Percentiles rank a stretch among this genome's conserved stretches.
These are phyloP conservation scores for Hippolais icterina DNA, from an alignment of 2,113 vertebrate species.

Conservation along the genomic window DNA sequence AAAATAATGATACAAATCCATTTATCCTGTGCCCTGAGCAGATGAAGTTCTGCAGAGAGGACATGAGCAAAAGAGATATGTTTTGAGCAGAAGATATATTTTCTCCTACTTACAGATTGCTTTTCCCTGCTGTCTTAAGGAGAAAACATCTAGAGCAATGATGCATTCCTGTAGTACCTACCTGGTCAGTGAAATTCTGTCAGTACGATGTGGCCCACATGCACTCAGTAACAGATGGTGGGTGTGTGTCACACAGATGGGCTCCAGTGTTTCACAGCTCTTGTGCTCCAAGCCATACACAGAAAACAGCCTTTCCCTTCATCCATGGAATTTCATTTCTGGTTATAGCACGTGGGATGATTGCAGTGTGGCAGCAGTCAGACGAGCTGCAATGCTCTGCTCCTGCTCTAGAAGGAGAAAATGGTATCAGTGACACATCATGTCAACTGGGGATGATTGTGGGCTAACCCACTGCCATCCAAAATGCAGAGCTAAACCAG, in stretches of 20 bases:
- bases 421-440: not conserved
- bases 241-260: not conserved
- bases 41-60: not conserved
- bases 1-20: not conserved
- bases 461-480: not conserved
- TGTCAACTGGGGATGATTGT: not conserved
- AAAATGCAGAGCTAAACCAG: not conserved
- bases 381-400: not conserved
- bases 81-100: not conserved
- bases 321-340: not conserved
- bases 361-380: not conserved
- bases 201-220: fast-evolving
- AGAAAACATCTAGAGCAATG: not conserved
- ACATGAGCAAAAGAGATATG: not conserved
- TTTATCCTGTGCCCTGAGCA: not conserved
- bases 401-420: not conserved
- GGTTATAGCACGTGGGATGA: not conserved
- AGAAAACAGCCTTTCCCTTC: not conserved
- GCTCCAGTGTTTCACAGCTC: not conserved
- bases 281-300: not conserved
- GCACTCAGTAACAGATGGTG: not conserved
- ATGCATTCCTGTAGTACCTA: not conserved
- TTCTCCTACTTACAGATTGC: not conserved
- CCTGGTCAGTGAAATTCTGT: not conserved
- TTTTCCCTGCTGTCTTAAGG: not conserved